Percentiles rank a stretch among this genome's conserved stretches.
Conservation (phyloP, 2,113 vertebrate species). For the Cottus gobio region DNA sequence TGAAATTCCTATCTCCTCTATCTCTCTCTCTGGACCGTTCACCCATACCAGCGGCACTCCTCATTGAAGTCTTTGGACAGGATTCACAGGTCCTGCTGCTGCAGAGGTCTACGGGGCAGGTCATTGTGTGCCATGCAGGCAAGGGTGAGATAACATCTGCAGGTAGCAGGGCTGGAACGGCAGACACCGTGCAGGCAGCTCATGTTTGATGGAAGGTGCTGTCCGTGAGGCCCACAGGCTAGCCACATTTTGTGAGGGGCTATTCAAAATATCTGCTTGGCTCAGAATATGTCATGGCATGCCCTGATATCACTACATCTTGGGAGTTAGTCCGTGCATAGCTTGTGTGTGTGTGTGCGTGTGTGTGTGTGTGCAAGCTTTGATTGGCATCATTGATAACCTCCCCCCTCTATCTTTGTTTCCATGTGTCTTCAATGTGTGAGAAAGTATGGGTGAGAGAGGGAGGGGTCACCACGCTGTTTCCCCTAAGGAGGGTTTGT, state of each 20-base stretch:
- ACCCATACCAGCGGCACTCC: slow-evolving; percentile 35
- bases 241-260: slow-evolving; percentile 50
- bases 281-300: slow-evolving; percentile 67
- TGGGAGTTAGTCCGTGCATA: slow-evolving; percentile 39
- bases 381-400: slow-evolving; percentile 72
- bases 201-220: slow-evolving; percentile 55
- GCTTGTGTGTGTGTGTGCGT: slow-evolving; percentile 43
- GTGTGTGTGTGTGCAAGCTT: slow-evolving; percentile 35
- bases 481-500: slow-evolving; percentile 79
- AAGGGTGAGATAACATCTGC: slow-evolving; percentile 93
- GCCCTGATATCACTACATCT: slow-evolving; percentile 68
- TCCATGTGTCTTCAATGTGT: slow-evolving; percentile 75
- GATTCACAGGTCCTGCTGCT: slow-evolving; percentile 51
- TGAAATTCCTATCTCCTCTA: slow-evolving; percentile 53
- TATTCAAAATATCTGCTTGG: slow-evolving; percentile 70
- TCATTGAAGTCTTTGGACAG: slow-evolving; percentile 54
- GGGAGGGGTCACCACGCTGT: slow-evolving; percentile 70
- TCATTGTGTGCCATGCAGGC: slow-evolving; percentile 91
- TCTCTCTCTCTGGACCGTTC: slow-evolving; percentile 71
- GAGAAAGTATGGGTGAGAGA: slow-evolving; percentile 76
- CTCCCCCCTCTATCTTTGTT: slow-evolving; percentile 36
- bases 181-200: slow-evolving; percentile 41
- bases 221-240: slow-evolving; percentile 60
- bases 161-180: slow-evolving; percentile 56
- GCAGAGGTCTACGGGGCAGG: slow-evolving; percentile 78